Evolutionary conservation across 2,888 invertebrate genomes (phyloP).

Genomic region (Xestia sexstrigata): DNA sequence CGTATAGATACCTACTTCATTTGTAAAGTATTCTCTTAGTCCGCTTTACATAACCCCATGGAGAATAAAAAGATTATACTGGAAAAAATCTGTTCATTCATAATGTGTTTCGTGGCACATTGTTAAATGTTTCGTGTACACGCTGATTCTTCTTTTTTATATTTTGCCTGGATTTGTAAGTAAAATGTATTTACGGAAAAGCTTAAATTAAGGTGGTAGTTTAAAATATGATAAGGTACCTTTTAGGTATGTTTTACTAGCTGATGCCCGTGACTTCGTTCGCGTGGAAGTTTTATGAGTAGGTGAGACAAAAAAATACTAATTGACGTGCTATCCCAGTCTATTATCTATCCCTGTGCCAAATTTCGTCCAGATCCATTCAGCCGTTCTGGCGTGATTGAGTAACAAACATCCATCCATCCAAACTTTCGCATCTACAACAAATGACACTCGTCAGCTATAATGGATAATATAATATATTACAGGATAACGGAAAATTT

Average conservation of each 20-base stretch:
- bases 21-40: slow-evolving; percentile 26
- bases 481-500: not conserved
- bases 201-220: not conserved
- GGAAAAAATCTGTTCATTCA: slow-evolving; percentile 32
- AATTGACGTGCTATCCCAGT: not conserved
- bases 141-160: slow-evolving; percentile 11
- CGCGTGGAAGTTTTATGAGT: not conserved
- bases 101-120: slow-evolving; percentile 27
- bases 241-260: not conserved
- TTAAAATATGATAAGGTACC: not conserved
- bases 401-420: not conserved
- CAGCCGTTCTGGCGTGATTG: not conserved
- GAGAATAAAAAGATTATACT: slow-evolving; percentile 25
- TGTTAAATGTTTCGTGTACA: slow-evolving; percentile 25
- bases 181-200: not conserved
- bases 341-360: not conserved
- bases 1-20: slow-evolving; percentile 11
- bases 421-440: not conserved
- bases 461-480: too few species aligned
- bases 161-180: not conserved
- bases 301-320: too few species aligned
- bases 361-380: not conserved
- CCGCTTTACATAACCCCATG: slow-evolving; percentile 38
- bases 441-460: not conserved
- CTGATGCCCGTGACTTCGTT: not conserved